Evolutionary conservation across 2,113 vertebrate species (phyloP).

Genomic region (Peromyscus polionotus): DNA sequence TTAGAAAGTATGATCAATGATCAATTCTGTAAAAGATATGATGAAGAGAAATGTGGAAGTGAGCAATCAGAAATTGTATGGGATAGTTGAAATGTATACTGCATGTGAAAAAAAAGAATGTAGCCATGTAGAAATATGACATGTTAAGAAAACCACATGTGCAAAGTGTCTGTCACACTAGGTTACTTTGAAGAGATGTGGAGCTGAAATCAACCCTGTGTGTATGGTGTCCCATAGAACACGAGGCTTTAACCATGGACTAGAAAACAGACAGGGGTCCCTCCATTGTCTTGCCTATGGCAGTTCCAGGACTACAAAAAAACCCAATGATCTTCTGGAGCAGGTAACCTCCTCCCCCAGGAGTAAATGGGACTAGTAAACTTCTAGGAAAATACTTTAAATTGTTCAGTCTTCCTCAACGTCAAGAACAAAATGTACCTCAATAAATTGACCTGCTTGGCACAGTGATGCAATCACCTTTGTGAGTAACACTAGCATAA

Average conservation of each 20-base stretch:
- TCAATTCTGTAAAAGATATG: neutral
- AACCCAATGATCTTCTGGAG: neutral
- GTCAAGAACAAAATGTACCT: neutral
- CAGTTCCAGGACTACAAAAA: neutral
- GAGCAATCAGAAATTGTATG: neutral
- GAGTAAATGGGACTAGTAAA: neutral
- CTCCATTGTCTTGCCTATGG: neutral
- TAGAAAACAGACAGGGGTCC: neutral
- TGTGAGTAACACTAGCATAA: neutral
- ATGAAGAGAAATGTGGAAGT: neutral
- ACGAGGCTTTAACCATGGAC: neutral
- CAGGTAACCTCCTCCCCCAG: neutral
- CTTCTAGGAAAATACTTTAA: neutral
- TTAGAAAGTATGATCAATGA: neutral
- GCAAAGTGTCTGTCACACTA: neutral
- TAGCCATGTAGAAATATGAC: neutral
- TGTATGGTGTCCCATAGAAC: neutral
- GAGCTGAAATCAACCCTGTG: neutral
- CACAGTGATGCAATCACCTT: neutral
- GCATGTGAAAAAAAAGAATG: neutral
- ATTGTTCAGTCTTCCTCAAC: neutral
- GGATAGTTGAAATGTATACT: neutral
- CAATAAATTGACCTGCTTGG: neutral
- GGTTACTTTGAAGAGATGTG: neutral
- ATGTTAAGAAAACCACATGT: neutral